Evolutionary conservation across 1,140 invertebrate species (phyloP).

Genomic region (Hylaeus volcanicus): DNA sequence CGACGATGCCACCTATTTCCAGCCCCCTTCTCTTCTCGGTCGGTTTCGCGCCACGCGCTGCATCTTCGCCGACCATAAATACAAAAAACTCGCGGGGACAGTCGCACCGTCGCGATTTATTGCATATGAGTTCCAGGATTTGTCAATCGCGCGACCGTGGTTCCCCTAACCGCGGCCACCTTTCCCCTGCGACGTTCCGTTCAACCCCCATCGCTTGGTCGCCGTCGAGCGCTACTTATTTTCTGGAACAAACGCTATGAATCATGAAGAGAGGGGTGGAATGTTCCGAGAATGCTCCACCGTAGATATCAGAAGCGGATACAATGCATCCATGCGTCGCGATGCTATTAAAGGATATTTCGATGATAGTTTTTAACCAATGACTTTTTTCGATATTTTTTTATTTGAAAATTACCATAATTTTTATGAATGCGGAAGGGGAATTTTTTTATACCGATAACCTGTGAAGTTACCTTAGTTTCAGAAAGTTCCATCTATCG

Average conservation of each 20-base stretch:
- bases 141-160: constrained; percentile 72
- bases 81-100: constrained; percentile 67
- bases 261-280: constrained; percentile 52
- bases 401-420: too few species aligned
- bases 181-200: constrained; percentile 1
- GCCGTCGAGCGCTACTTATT: constrained; percentile 61
- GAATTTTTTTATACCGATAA: too few species aligned
- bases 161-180: constrained; percentile 19
- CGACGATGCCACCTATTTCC: constrained; percentile 27
- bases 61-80: constrained; percentile 68
- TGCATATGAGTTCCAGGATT: constrained; percentile 79
- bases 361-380: background rate
- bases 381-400: too few species aligned
- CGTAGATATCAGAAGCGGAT: constrained; percentile 35
- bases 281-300: constrained; percentile 10
- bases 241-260: constrained; percentile 67
- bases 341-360: background rate
- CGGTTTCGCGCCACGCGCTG: constrained; percentile 25
- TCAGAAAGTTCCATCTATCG: too few species aligned
- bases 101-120: constrained; percentile 72
- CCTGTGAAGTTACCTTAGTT: too few species aligned
- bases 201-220: background rate
- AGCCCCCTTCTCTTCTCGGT: background rate
- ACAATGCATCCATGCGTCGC: background rate
- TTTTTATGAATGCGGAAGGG: too few species aligned